Conservation (phyloP, 2,113 vertebrate genomes). For the Glaucomys volans region DNA sequence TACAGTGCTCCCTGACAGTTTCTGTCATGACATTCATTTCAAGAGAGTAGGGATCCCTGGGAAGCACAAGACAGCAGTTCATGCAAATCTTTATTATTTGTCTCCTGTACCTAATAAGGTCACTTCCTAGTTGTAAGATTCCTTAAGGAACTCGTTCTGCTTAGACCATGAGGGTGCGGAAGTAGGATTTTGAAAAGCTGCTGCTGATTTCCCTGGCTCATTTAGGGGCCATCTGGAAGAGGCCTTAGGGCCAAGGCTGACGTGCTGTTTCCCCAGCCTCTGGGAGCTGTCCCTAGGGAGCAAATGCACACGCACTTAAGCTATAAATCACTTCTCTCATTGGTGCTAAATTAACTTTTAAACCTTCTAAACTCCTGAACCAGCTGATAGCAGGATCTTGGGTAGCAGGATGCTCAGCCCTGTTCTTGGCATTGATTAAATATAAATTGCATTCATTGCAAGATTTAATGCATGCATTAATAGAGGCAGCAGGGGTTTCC, state of each 20-base stretch:
- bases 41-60: background rate
- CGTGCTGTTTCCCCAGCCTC: constrained; percentile 18
- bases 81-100: background rate
- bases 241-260: background rate
- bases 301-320: background rate
- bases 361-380: constrained; percentile 55
- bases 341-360: constrained; percentile 75
- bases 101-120: background rate
- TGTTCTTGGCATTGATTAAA: constrained; percentile 23
- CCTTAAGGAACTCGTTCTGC: constrained; percentile 43
- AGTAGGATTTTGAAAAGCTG: constrained; percentile 60
- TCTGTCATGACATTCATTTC: background rate
- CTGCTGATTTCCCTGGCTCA: constrained; percentile 36
- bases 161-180: constrained; percentile 6
- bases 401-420: constrained; percentile 44
- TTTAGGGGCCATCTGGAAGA: constrained; percentile 73
- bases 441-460: constrained; percentile 1
- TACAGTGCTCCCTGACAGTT: background rate
- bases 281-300: constrained; percentile 43
- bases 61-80: background rate
- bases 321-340: constrained; percentile 58
- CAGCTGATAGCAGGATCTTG: constrained; percentile 44
- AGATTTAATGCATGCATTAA: constrained; percentile 3
- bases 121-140: constrained; percentile 11
- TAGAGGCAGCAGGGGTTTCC: background rate